phyloP scores from a whole-genome alignment of 2,888 invertebrate genomes.

The Pseudococcus viburni region DNA sequence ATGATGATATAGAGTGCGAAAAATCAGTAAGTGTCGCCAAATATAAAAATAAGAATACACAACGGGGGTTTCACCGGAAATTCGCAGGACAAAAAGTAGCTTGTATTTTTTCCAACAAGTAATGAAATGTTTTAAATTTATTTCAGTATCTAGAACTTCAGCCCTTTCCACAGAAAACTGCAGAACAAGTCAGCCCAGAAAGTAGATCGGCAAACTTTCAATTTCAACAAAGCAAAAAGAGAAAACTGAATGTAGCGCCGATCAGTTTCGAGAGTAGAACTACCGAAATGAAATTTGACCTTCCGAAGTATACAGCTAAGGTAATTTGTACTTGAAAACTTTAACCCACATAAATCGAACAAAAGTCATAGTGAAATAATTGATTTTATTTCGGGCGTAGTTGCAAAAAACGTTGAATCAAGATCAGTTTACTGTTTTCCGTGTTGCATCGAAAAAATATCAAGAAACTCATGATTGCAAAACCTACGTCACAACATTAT shows the following conservation, averaged over 20 bases:
- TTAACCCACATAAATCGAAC: background rate
- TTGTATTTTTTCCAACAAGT: background rate
- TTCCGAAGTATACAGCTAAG: conserved; percentile 18
- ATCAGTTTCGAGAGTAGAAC: conserved; percentile 34
- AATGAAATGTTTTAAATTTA: background rate
- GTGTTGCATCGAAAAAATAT: conserved; percentile 3
- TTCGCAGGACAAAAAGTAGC: too few relatives aligned
- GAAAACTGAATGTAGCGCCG: conserved; percentile 44
- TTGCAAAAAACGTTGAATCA: conserved; percentile 53
- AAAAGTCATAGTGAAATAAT: background rate
- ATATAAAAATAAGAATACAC: too few relatives aligned
- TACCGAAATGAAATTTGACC: conserved; percentile 18
- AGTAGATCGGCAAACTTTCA: background rate
- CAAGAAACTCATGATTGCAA: conserved; percentile 20
- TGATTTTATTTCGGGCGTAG: background rate
- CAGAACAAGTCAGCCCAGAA: background rate
- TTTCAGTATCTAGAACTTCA: background rate
- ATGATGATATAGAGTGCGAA: background rate
- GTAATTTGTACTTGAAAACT: background rate
- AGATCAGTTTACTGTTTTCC: conserved; percentile 45
- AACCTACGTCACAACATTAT: conserved; percentile 25
- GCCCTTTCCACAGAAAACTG: background rate
- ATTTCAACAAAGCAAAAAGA: conserved; percentile 38
- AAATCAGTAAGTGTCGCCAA: background rate
- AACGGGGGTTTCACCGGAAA: too few relatives aligned